Evolutionary conservation across 2,888 invertebrate species (phyloP).

Genomic region (Chrysomela aeneicollis): DNA sequence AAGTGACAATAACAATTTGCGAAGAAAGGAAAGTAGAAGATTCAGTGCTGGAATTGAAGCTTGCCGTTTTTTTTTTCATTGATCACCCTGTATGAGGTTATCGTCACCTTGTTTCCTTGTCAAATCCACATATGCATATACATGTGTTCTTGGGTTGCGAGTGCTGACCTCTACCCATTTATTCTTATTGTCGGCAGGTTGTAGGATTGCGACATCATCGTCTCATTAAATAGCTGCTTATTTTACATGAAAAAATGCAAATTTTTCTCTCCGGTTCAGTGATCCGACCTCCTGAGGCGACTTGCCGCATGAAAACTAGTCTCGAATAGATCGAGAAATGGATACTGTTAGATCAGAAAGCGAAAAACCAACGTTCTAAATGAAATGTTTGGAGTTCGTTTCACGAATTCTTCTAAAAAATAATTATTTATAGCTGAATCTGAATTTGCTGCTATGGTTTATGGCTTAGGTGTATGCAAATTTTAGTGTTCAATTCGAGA

Average conservation of each 20-base stretch:
- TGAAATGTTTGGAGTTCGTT: no score
- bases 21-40: no score
- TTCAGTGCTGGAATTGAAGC: no score
- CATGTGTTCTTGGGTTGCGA: not conserved
- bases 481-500: no score
- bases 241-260: constrained; percentile 1
- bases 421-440: no score
- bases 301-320: not conserved
- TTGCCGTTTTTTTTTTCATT: no score
- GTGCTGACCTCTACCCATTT: constrained; percentile 5
- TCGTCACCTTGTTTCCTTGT: not conserved
- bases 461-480: no score
- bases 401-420: no score
- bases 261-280: not conserved
- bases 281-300: not conserved
- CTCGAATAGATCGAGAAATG: not conserved
- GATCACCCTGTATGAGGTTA: no score
- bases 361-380: no score
- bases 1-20: no score
- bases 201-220: not conserved
- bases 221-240: not conserved
- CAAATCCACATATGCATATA: not conserved
- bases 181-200: constrained; percentile 3
- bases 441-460: no score
- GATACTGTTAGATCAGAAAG: not conserved